Conservation (phyloP, 2,113 vertebrate species). For the Rhabdomys dilectus region DNA sequence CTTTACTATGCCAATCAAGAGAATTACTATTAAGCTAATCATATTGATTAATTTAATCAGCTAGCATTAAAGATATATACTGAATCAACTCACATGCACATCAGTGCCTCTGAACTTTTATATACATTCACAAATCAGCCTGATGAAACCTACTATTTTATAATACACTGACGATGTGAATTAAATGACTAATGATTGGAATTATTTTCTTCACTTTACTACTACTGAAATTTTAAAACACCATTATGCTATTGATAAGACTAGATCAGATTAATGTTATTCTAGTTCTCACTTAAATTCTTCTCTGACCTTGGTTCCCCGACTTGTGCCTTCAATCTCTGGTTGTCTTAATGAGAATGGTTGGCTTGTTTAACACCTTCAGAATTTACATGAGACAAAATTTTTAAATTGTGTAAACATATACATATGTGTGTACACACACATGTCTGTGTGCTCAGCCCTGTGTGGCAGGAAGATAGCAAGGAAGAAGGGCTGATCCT, state of each 20-base stretch:
- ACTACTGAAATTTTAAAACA: constrained; percentile 15
- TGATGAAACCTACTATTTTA: not conserved
- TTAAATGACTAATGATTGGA: not conserved
- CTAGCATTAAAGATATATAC: constrained; percentile 6
- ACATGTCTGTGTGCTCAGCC: not conserved
- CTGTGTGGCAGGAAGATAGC: not conserved
- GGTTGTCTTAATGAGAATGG: not conserved
- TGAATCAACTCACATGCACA: not conserved
- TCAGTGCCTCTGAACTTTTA: not conserved
- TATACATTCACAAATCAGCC: not conserved
- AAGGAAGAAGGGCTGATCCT: not conserved
- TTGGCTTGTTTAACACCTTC: not conserved
- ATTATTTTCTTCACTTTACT: constrained; percentile 28
- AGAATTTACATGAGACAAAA: constrained; percentile 28
- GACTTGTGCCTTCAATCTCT: not conserved
- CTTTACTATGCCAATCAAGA: constrained; percentile 30
- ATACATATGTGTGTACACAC: not conserved
- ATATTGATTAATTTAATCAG: not conserved
- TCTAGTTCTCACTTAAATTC: not conserved
- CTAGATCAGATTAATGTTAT: not conserved
- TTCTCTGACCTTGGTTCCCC: not conserved
- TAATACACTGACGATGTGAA: not conserved
- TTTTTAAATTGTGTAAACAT: not conserved
- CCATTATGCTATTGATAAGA: not conserved
- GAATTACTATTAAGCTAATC: constrained; percentile 15